A percentile compares a stretch with the other conserved stretches of the same genome.
Evolutionary conservation across 2,888 invertebrate genomes (phyloP).

Genomic region (Agrochola litura): DNA sequence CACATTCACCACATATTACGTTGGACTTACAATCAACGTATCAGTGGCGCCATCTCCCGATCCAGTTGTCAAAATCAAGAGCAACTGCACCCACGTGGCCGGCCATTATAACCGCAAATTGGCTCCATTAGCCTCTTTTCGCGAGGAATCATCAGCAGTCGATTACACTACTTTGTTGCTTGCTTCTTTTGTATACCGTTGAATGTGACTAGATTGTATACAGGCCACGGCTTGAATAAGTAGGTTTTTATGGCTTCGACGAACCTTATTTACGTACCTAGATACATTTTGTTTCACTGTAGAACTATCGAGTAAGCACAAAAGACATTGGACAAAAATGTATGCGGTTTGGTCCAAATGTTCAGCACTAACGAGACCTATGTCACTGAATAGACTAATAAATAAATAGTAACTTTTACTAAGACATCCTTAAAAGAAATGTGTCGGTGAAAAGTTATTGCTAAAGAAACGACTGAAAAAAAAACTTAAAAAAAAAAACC

Average conservation of each 20-base stretch:
- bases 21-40: slow-evolving; percentile 76
- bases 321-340: neutral
- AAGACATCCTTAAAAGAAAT: neutral
- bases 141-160: slow-evolving; percentile 74
- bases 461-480: neutral
- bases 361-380: neutral
- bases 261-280: slow-evolving; percentile 1
- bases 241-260: slow-evolving; percentile 16
- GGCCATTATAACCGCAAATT: slow-evolving; percentile 79
- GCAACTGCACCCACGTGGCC: slow-evolving; percentile 74
- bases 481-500: no score
- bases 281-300: slow-evolving; percentile 4
- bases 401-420: neutral
- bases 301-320: no score
- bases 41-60: slow-evolving; percentile 85
- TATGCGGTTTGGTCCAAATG: neutral
- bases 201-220: slow-evolving; percentile 61
- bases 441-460: no score
- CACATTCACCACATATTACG: slow-evolving; percentile 68
- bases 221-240: slow-evolving; percentile 44
- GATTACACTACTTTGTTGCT: slow-evolving; percentile 76
- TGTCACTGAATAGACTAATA: neutral
- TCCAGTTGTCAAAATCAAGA: slow-evolving; percentile 79
- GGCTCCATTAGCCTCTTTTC: slow-evolving; percentile 79
- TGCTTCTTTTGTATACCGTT: slow-evolving; percentile 64